Conservation (phyloP, 2,113 vertebrate species). For the Strigops habroptila region DNA sequence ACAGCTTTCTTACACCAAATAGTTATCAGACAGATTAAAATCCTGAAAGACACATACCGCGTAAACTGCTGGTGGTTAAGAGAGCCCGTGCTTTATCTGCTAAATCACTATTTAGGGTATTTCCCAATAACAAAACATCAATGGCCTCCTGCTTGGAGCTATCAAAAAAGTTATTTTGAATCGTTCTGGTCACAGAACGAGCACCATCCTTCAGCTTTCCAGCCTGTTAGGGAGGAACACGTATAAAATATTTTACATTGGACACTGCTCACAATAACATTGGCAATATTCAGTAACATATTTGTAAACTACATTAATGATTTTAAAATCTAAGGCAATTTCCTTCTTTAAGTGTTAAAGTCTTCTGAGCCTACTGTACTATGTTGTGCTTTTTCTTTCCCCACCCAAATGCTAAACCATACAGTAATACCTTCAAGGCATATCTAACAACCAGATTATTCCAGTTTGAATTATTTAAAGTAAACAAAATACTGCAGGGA, state of each 20-base stretch:
- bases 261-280: constrained; percentile 49
- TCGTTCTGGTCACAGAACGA: constrained; percentile 96
- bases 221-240: constrained; percentile 73
- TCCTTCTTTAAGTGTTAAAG: background rate
- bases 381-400: background rate
- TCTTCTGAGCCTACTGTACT: background rate
- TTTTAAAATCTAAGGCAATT: background rate
- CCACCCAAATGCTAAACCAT: background rate
- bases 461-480: background rate
- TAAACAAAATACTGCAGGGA: background rate
- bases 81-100: constrained; percentile 97
- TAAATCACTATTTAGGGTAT: constrained; percentile 96
- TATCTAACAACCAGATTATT: background rate
- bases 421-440: background rate
- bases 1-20: constrained; percentile 49
- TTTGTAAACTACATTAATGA: background rate
- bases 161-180: constrained; percentile 99
- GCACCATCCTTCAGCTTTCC: constrained; percentile 99
- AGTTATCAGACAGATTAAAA: constrained; percentile 64
- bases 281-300: constrained; percentile 34
- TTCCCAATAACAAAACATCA: constrained; percentile 94
- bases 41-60: constrained; percentile 80
- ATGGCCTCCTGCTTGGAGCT: constrained; percentile 99
- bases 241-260: constrained; percentile 64
- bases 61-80: constrained; percentile 95